phyloP scores from a whole-genome alignment of 30 jellyfish, hydroid and myxozoan genomes.

The Haliclystus octoradiatus region DNA sequence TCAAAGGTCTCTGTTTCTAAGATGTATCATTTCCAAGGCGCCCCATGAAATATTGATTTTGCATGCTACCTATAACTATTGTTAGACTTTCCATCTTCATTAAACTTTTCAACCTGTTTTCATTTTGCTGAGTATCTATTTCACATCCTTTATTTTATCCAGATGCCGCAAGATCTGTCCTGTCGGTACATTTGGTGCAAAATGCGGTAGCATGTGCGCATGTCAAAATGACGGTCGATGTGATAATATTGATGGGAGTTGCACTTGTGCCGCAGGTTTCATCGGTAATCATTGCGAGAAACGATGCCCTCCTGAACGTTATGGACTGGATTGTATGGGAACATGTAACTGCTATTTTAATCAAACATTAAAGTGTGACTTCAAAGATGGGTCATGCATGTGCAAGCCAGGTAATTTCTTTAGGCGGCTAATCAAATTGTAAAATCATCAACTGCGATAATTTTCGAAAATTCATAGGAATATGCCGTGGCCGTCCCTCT shows the following conservation, averaged over 20 bases:
- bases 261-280: conserved; percentile 56
- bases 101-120: too few relatives aligned
- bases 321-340: conserved; percentile 48
- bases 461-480: too few relatives aligned
- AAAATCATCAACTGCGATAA: too few relatives aligned
- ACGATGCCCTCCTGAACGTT: conserved; percentile 37
- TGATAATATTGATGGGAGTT: conserved; percentile 48
- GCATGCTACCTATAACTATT: too few relatives aligned
- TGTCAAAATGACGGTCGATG: conserved; percentile 45
- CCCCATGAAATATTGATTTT: too few relatives aligned
- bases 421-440: too few relatives aligned
- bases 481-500: too few relatives aligned
- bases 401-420: conserved; percentile 70
- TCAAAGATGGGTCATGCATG: conserved; percentile 50
- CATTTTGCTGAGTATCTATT: too few relatives aligned
- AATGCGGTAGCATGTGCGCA: conserved; percentile 31
- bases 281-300: conserved; percentile 53
- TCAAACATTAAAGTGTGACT: conserved; percentile 59
- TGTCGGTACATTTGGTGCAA: conserved; percentile 45
- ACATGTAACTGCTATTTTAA: conserved; percentile 39
- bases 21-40: too few relatives aligned
- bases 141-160: too few relatives aligned
- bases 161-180: conserved; percentile 40
- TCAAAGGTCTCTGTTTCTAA: too few relatives aligned
- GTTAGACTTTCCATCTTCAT: too few relatives aligned